Evolutionary conservation across 1,140 invertebrate genomes (phyloP), one percentile per base, ranked within the genome.

Genomic region (Trichogramma pretiosum): DNA sequence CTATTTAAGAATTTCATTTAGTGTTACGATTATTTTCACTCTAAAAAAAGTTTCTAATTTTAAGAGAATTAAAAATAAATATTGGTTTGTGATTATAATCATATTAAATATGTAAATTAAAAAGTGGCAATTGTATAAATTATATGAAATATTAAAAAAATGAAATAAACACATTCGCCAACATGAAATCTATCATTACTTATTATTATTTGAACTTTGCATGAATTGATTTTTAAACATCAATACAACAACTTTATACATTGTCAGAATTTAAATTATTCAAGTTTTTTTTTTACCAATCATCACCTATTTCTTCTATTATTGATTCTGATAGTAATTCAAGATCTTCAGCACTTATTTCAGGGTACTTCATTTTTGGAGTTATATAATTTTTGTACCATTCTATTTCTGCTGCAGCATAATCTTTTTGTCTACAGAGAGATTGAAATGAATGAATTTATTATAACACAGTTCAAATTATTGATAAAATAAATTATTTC

Each of bases 371-470:
- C 10, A 33, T 28, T 34, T 57, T 57, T 14, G 49, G 38, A 24
- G 51, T 53, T 23, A 49, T 22, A 54, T 52, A 34, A 63, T 61
- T 14, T 50, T 63, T 32, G 18, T 68, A 68, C 59, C 62, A 67
- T 11, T 32, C 46, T 43, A 55, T 38, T 62, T 68, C 66, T 8
- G 63, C 60, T 26, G 43, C 33, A 43, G 53, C 50, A 19, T 57
- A 46, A 56, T 62, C 62, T 41, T 58, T 62, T 48, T 52, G 57
- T 19, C 66, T 68, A 43, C 24, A n/a, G 47, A 43, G 37, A 18
- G n/a, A n/a, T n/a, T n/a, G n/a, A n/a, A n/a, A n/a, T n/a, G n/a
- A n/a, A n/a, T n/a, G n/a, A n/a, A n/a, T n/a, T n/a, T n/a, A n/a
- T n/a, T n/a, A n/a, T n/a, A n/a, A n/a, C n/a, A n/a, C n/a, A n/a